Evolutionary conservation across 2,797 vertebrate species (phyloP).

Genomic region (Hypotaenidia okinawae): DNA sequence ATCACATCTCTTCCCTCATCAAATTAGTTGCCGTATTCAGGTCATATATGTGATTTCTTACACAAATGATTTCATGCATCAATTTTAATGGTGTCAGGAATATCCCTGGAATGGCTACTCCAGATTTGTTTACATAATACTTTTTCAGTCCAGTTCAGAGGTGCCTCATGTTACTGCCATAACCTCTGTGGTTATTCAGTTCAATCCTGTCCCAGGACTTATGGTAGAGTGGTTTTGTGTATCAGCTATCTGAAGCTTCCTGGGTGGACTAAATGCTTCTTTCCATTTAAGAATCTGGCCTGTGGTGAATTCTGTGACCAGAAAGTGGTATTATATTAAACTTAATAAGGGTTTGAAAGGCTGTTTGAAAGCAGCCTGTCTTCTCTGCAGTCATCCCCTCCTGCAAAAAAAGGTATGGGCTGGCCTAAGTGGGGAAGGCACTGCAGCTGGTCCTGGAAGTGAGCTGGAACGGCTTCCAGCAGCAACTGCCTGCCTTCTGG

Average conservation of each 20-base stretch:
- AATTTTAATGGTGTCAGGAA: background rate
- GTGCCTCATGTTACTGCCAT: background rate
- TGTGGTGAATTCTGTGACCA: background rate
- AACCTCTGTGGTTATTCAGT: background rate
- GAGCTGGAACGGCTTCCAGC: constrained; percentile 6
- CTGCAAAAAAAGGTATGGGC: background rate
- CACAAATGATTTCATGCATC: background rate
- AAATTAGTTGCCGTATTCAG: background rate
- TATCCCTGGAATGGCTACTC: background rate
- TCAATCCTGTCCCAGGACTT: background rate
- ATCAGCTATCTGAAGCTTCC: background rate
- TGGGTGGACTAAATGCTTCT: background rate
- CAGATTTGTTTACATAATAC: background rate
- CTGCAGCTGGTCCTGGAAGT: constrained; percentile 38
- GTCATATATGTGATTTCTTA: background rate
- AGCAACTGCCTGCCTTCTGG: constrained; percentile 42
- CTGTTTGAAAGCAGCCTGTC: background rate
- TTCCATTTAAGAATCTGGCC: background rate
- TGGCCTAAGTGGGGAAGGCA: background rate
- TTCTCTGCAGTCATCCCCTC: background rate
- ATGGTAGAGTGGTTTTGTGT: background rate
- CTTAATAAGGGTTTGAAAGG: background rate
- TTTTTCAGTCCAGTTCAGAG: background rate
- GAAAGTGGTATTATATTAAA: background rate
- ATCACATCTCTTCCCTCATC: background rate